Base-by-base conservation (phyloP, 2,113 vertebrate species). In the Abramis brama region DNA sequence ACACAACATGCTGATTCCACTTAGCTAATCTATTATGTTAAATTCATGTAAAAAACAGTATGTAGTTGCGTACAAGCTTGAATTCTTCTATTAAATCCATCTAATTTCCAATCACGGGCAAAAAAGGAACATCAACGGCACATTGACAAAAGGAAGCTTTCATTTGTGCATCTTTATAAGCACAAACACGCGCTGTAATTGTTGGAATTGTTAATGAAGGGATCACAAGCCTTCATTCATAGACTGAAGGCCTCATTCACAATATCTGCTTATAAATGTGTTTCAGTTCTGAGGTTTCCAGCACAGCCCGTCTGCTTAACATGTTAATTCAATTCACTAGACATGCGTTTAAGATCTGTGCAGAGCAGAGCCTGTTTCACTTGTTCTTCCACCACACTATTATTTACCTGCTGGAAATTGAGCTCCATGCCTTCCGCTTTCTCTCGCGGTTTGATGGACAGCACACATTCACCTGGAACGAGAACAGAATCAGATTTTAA, bases 341-440 rank as follows among this genome's bases (percentile, higher is more conserved):
- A 80, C 59, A 80, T 36, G 36, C 17, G 45, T 52, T 78, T 17
- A 33, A 57, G 25, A 78, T 33, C 75, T 21, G 76, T 57, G 79
- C 39, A 0, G 23, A 11, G 15, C 36, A 5, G 79, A 66, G 60
- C 43, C 43, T 19, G 79, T 47, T 50, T 52, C 2, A 70, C 30
- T 50, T 13, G 68, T 57, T 55, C 13, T 64, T 27, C 30, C 27
- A 23, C 30, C 27, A 27, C 19, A 60, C 47, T 36, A 21, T 5
- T 2, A 45, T 68, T 2, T 86, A 98, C 97, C 96, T 98, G 98
- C 86, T 99, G 97, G 90, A 99, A 99, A 88, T 99, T 99, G 12
- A 99, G 96, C 93, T 97, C 97, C 91, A 99, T 96, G 21, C 93
- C 97, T 23, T 97, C 95, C 0, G 96, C 92, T 0, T 95, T 95